Base-by-base conservation (phyloP, 2,888 invertebrate species). In the Galerucella pusilla region DNA sequence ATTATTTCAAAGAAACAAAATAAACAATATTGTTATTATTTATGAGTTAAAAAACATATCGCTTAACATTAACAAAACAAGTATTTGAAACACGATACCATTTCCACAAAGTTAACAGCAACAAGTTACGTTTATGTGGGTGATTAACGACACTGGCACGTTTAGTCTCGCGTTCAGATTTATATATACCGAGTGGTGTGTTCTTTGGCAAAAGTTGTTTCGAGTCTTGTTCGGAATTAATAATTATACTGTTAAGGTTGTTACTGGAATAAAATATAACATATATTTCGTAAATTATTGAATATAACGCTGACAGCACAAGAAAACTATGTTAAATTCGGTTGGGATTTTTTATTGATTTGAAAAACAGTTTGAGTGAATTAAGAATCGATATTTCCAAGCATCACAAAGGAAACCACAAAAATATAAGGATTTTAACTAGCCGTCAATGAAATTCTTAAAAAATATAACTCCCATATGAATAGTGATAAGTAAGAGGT, bases 141-240 rank as follows among this genome's bases (percentile, higher is more conserved):
- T 81, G 81, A 83, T 81, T 82, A 81, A 81, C 79, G 78, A 79
- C 78, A 77, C 76, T 80, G 78, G 78, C 80, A 82, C 80, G 82
- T 82, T 82, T 79, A 78, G 79, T 78, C 78, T 81, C 75, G 73
- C 71, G 72, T 75, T 75, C 76, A 77, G 81, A 83, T 82, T 82
- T 83, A 82, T 82, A 20, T 20, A 81, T 68, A 79, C 79, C 46
- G 59, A 46, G 54, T 80, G 77, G 64, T 46, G 20, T 16, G 64
- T 64, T n/a, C 76, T 75, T 75, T 74, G 75, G 76, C 75, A 72
- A 78, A 77, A 77, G 77, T 76, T 75, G 74, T 79, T 76, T 57
- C n/a, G 67, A 73, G 63, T 73, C 73, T 77, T 74, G 70, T 66
- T 67, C 71, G 67, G 71, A 77, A 75, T 77, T 75, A 73, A 77